Percentiles rank a stretch among this genome's conserved stretches.
Evolutionary conservation across 2,888 invertebrate species (phyloP).

Genomic region (Altica lythri): DNA sequence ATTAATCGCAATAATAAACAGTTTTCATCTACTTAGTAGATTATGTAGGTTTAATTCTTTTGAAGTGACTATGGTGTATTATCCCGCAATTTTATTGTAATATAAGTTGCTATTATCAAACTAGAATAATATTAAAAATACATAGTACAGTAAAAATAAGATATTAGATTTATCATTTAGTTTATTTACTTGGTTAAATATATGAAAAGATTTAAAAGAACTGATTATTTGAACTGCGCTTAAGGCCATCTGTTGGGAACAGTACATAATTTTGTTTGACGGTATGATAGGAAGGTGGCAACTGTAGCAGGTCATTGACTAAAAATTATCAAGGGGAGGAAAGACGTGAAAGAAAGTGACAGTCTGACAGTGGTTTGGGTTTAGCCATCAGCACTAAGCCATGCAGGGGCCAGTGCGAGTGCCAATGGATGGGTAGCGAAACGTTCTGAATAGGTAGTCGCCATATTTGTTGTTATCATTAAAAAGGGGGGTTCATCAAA

Average conservation of each 20-base stretch:
- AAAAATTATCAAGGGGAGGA: constrained; percentile 27
- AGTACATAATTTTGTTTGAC: neutral
- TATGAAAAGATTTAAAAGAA: too few relatives aligned
- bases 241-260: constrained; percentile 2
- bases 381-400: too few relatives aligned
- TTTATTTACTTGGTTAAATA: too few relatives aligned
- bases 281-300: constrained; percentile 14
- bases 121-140: too few relatives aligned
- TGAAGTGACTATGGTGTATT: too few relatives aligned
- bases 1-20: too few relatives aligned
- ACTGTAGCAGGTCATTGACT: constrained; percentile 24
- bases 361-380: constrained; percentile 32
- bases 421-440: constrained; percentile 32
- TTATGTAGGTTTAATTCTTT: too few relatives aligned
- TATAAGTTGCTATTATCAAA: too few relatives aligned
- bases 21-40: too few relatives aligned
- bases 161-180: too few relatives aligned
- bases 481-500: constrained; percentile 64
- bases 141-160: too few relatives aligned
- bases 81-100: too few relatives aligned
- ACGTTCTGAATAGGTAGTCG: constrained; percentile 54
- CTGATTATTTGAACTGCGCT: neutral
- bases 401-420: constrained; percentile 40
- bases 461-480: constrained; percentile 84
- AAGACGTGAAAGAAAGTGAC: constrained; percentile 35